phyloP scores from a whole-genome alignment of 2,113 vertebrate species.

The Podiceps cristatus region DNA sequence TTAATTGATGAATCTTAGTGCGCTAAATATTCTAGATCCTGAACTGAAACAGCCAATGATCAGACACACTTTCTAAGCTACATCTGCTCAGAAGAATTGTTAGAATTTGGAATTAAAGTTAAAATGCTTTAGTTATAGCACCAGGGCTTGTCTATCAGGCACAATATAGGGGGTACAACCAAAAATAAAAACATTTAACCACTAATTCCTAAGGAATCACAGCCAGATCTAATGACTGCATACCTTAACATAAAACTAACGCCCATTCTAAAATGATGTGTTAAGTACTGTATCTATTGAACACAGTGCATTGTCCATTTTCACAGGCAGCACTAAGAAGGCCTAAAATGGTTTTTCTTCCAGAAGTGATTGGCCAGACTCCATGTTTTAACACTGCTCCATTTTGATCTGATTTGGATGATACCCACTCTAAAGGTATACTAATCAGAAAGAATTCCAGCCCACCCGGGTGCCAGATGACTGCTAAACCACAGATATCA shows the following conservation, averaged over 20 bases:
- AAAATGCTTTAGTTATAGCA: background rate
- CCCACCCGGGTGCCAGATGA: background rate
- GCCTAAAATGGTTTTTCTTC: background rate
- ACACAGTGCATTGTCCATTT: background rate
- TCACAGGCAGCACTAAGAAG: background rate
- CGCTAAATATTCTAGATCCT: background rate
- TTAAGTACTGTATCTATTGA: background rate
- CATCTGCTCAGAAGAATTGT: background rate
- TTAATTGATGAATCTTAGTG: background rate
- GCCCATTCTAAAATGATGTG: background rate
- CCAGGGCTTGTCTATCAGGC: background rate
- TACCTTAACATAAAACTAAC: background rate
- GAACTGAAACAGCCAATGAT: background rate
- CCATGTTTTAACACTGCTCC: background rate
- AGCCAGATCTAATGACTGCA: background rate
- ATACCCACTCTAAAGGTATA: background rate
- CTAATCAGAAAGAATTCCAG: background rate
- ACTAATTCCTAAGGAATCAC: background rate
- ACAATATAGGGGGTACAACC: background rate
- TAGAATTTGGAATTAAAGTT: background rate
- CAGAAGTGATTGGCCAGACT: background rate
- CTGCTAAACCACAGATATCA: background rate
- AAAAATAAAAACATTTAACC: background rate
- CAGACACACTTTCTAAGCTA: background rate
- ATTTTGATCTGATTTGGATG: background rate